These are phyloP conservation scores for Ennomos erosarius DNA, from an alignment of 2,888 invertebrate species.

Conservation along the genomic window DNA sequence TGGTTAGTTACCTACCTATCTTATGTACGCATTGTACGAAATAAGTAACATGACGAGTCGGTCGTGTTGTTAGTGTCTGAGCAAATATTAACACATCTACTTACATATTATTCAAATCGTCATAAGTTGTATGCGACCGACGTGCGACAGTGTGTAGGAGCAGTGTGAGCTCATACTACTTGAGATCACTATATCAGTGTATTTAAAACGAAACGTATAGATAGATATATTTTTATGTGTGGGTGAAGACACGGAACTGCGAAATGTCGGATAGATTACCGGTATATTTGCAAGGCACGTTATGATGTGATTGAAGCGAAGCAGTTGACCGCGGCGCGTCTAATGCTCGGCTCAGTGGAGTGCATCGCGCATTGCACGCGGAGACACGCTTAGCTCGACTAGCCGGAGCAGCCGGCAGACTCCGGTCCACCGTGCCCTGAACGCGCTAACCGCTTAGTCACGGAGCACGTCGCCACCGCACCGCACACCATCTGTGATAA, in stretches of 20 bases:
- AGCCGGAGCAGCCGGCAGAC: constrained; percentile 33
- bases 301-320: constrained; percentile 15
- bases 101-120: constrained; percentile 8
- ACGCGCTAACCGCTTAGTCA: constrained; percentile 70
- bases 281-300: constrained; percentile 20
- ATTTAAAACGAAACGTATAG: constrained; percentile 6
- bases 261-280: constrained; percentile 1
- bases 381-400: constrained; percentile 46
- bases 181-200: constrained; percentile 1
- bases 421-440: constrained; percentile 45
- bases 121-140: neutral
- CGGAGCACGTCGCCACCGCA: constrained; percentile 57
- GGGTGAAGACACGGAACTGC: constrained; percentile 23
- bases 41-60: constrained; percentile 8
- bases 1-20: neutral
- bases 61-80: constrained; percentile 13
- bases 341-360: constrained; percentile 47
- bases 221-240: constrained; percentile 7
- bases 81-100: constrained; percentile 22
- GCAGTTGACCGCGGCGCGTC: constrained; percentile 43
- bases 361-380: constrained; percentile 47
- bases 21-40: constrained; percentile 8
- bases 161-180: constrained; percentile 13
- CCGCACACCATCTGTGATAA: constrained; percentile 62
- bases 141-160: constrained; percentile 13